Evolutionary conservation across 35 echinoderm and acorn worm genomes (phyloP).

Genomic region (Patiria miniata): DNA sequence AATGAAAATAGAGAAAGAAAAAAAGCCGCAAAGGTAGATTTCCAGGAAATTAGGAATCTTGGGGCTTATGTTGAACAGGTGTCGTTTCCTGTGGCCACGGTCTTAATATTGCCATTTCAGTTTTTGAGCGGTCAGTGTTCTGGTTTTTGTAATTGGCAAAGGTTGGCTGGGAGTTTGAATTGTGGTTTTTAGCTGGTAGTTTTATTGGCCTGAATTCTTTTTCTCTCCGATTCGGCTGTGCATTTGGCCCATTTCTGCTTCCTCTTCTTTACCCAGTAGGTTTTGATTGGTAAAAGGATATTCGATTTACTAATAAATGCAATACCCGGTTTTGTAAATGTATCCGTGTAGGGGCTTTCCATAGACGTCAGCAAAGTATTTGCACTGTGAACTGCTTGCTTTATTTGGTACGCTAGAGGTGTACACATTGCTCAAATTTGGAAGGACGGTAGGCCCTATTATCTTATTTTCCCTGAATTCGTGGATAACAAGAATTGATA

Average conservation of each 20-base stretch:
- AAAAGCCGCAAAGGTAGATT: background rate
- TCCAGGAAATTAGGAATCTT: background rate
- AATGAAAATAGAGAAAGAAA: slow-evolving; percentile 2
- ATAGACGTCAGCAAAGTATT: too few relatives aligned
- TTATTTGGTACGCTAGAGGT: too few relatives aligned
- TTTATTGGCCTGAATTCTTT: background rate
- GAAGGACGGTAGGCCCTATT: too few relatives aligned
- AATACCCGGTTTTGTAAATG: too few relatives aligned
- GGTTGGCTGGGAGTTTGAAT: background rate
- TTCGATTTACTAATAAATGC: too few relatives aligned
- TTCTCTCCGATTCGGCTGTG: background rate
- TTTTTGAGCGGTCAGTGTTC: background rate
- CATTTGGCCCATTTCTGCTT: background rate
- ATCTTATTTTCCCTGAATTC: too few relatives aligned
- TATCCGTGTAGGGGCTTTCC: too few relatives aligned
- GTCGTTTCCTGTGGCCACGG: background rate
- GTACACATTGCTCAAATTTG: too few relatives aligned
- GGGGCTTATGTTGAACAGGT: background rate
- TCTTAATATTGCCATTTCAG: background rate
- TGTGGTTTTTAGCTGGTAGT: background rate
- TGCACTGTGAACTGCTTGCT: too few relatives aligned
- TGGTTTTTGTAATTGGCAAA: background rate
- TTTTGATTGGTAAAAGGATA: too few relatives aligned
- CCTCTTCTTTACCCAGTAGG: background rate
- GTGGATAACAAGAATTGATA: too few relatives aligned